Evolutionary conservation across 30 jellyfish, hydroid and myxozoan species (phyloP).

Genomic region (Hydractinia echinata): DNA sequence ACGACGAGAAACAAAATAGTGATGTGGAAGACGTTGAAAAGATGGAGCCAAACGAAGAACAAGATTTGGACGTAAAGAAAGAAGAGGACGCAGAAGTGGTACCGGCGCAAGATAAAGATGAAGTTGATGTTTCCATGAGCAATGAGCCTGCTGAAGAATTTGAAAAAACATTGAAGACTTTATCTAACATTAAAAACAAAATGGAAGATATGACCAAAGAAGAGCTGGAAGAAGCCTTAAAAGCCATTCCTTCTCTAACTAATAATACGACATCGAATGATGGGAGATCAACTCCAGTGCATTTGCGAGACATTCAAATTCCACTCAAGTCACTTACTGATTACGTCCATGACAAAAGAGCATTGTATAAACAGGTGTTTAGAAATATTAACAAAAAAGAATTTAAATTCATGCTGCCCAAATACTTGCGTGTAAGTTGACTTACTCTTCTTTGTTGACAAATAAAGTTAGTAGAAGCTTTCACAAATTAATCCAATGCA

Average conservation of each 20-base stretch:
- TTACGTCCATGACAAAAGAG: conserved; percentile 38
- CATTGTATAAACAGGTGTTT: conserved; percentile 58
- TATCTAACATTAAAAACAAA: conserved; percentile 14
- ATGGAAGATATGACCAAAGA: conserved; percentile 38
- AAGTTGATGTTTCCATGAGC: neutral
- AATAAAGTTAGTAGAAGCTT: too few species aligned
- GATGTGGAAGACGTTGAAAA: conserved; percentile 20
- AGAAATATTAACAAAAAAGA: conserved; percentile 62
- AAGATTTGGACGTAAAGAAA: neutral
- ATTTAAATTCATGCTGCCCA: conserved; percentile 76
- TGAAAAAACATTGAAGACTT: conserved; percentile 25
- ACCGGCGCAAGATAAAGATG: neutral
- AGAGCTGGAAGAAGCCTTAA: conserved; percentile 39
- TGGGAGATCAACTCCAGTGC: conserved; percentile 41
- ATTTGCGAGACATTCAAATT: conserved; percentile 31
- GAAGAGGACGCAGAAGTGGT: neutral
- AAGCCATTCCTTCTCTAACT: conserved; percentile 19
- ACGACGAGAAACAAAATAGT: conserved; percentile 5
- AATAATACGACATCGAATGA: conserved; percentile 7
- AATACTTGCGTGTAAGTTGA: conserved; percentile 55
- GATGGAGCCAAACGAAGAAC: neutral
- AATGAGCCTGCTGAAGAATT: neutral
- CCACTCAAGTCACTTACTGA: conserved; percentile 51
- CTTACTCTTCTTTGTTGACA: too few species aligned
- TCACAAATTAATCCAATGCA: too few species aligned